These are phyloP conservation scores for Netelia melanura DNA, from an alignment of 2,888 invertebrate species.

Conservation along the genomic window DNA sequence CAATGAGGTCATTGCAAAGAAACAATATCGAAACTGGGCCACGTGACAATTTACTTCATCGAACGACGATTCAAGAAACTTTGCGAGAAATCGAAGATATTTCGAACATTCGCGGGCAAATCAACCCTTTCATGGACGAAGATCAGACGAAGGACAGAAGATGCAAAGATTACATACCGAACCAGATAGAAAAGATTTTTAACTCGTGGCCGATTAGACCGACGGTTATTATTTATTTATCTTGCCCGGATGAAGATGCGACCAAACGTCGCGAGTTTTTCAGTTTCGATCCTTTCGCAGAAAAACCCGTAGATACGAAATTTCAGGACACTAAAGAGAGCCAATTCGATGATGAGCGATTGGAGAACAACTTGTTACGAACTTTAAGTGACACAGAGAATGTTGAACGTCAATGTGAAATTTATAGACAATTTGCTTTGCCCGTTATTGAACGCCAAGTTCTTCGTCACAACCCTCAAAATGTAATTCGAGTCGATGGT, in stretches of 20 bases:
- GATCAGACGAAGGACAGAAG: slow-evolving; percentile 35
- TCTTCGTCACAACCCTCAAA: slow-evolving; percentile 86
- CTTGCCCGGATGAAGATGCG: slow-evolving; percentile 86
- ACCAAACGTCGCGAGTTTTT: slow-evolving; percentile 78
- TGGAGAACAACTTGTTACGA: slow-evolving; percentile 85
- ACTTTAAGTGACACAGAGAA: slow-evolving; percentile 85
- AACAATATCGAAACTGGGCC: neutral
- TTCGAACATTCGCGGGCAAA: neutral
- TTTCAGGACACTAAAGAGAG: slow-evolving; percentile 66
- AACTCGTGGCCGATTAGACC: slow-evolving; percentile 82
- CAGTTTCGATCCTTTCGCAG: slow-evolving; percentile 79
- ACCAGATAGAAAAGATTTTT: slow-evolving; percentile 76
- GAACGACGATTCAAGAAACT: slow-evolving; percentile 20
- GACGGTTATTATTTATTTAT: slow-evolving; percentile 87
- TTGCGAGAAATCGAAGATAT: neutral
- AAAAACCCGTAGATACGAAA: slow-evolving; percentile 74
- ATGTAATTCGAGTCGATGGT: slow-evolving; percentile 87
- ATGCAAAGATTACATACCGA: slow-evolving; percentile 57
- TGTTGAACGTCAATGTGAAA: slow-evolving; percentile 85
- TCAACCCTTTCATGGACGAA: slow-evolving; percentile 40
- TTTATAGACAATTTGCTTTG: slow-evolving; percentile 85
- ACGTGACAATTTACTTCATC: slow-evolving; percentile 36
- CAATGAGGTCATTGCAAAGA: neutral
- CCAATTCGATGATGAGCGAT: slow-evolving; percentile 67
- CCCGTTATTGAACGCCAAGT: slow-evolving; percentile 86